Conservation (phyloP, 2,888 invertebrate genomes). For the Rhyacophila evoluta region DNA sequence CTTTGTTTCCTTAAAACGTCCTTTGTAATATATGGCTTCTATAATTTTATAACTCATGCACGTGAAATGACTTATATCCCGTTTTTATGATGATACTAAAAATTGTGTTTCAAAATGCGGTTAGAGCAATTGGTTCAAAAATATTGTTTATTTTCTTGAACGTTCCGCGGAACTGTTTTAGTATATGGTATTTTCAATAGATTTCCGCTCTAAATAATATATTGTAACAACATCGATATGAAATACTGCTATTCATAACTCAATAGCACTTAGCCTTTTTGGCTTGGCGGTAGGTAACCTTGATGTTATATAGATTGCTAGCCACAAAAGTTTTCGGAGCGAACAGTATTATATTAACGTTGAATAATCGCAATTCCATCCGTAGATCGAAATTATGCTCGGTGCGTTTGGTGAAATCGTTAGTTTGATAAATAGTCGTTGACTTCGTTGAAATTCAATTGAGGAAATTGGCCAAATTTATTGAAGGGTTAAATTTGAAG, state of each 20-base stretch:
- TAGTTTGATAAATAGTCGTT: conserved; percentile 43
- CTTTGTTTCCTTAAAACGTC: no score
- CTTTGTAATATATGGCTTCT: no score
- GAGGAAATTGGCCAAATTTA: conserved; percentile 31
- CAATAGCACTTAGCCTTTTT: conserved; percentile 1
- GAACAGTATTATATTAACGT: conserved; percentile 14
- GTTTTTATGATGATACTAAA: no score
- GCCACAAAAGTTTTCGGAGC: background rate
- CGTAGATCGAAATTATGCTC: conserved; percentile 7
- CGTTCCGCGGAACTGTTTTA: no score
- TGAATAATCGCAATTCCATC: conserved; percentile 19
- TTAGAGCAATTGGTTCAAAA: no score
- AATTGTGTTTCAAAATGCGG: no score
- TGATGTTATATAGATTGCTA: conserved; percentile 7
- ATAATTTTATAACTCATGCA: no score
- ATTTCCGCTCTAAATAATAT: no score
- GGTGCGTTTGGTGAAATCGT: conserved; percentile 29
- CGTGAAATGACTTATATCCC: no score
- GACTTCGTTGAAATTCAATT: conserved; percentile 45
- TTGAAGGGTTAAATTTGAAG: conserved; percentile 40
- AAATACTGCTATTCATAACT: background rate
- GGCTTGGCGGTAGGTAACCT: background rate
- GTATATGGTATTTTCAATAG: no score
- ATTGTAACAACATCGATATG: no score
- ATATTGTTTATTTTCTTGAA: no score